Base-by-base conservation (phyloP, 2,888 invertebrate species). In the Ashinkailepas kermadecensis region DNA sequence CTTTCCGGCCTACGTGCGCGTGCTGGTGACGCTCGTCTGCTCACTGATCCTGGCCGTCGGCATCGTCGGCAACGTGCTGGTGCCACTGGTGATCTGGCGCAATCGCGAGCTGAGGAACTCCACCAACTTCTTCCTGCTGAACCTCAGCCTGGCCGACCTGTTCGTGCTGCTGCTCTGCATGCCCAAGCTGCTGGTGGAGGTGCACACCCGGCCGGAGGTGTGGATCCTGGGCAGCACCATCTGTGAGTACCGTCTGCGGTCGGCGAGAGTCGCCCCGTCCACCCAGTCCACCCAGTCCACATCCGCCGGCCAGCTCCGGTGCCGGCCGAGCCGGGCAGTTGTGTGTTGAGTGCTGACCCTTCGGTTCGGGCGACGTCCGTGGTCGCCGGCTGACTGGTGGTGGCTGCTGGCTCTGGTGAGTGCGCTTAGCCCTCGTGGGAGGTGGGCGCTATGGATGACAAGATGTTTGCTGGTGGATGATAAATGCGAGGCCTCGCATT, bases 31-130 rank as follows among this genome's bases (percentile, higher is more conserved):
- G 91, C 91, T 94, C 56, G 92, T 95, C 86, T 96, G 96, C 88
- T 92, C 94, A 86, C 90, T 93, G 85, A 94, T 97, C 85, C 94
- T 97, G 92, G 91, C 94, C 86, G 89, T 96, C 85, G 97, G 97
- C 65, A 94, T 96, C 84, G 91, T 95, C 84, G 97, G 97, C 54
- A 97, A 97, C 87, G 91, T 95, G 83, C 94, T 97, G 92, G 97
- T 96, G 86, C 95, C 96, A 64, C 91, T 96, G 86, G 96, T 97
- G 85, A 95, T 97, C 85, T 90, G 95, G 86, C 93, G 94, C 87
- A 95, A 95, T 81, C 95, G 95, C 87, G 96, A 97, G 87, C 95
- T 97, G 95, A 91, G 95, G 86, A 96, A 95, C 87, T 95, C 96
- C 81, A 97, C 97, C 83, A 97, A 97, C 88, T 95, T 96, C 86